These are phyloP conservation scores for Hypercompe scribonia DNA, from an alignment of 2,888 invertebrate species.

Conservation along the genomic window DNA sequence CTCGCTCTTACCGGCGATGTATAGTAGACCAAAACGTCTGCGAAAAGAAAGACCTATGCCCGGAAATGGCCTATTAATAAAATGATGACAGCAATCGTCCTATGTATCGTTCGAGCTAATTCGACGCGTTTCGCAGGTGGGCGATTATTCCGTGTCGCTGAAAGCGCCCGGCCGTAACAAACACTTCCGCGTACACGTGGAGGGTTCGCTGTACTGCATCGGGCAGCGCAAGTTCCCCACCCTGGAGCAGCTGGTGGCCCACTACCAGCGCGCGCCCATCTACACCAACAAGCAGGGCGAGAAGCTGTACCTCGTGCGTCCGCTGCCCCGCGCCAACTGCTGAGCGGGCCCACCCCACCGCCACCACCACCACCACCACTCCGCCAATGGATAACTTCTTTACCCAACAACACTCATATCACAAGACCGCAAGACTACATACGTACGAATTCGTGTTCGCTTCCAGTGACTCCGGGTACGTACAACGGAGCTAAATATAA, in stretches of 20 bases:
- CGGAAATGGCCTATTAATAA: too few species aligned
- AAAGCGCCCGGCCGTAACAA: constrained; percentile 99
- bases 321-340: constrained; percentile 89
- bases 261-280: constrained; percentile 99
- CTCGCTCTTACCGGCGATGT: too few species aligned
- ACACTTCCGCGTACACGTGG: constrained; percentile 99
- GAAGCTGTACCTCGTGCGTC: constrained; percentile 98
- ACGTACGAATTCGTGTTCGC: too few species aligned
- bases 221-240: constrained; percentile 99
- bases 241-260: constrained; percentile 98
- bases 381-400: background rate
- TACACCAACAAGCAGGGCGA: constrained; percentile 99
- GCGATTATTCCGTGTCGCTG: constrained; percentile 98
- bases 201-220: constrained; percentile 97
- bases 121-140: constrained; percentile 89
- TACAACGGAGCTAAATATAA: too few species aligned
- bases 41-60: too few species aligned
- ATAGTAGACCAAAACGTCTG: too few species aligned
- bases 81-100: too few species aligned
- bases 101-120: too few species aligned
- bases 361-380: background rate
- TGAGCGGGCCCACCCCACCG: constrained; percentile 62
- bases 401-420: too few species aligned
- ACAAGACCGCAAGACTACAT: too few species aligned
- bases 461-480: too few species aligned